phyloP scores from a whole-genome alignment of 2,888 invertebrate genomes.

The Theretra japonica region DNA sequence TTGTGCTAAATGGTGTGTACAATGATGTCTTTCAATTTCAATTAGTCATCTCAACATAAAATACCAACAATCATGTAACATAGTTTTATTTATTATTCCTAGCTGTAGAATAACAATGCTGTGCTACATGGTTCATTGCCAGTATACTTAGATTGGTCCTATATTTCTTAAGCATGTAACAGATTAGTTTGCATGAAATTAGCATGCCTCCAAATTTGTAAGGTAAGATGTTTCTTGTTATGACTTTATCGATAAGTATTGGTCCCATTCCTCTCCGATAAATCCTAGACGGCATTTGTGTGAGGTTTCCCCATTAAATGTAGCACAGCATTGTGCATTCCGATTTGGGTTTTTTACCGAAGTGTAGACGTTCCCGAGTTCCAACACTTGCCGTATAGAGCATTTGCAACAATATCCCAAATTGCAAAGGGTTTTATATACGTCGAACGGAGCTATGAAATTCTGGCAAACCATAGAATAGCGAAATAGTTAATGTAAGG shows the following conservation, averaged over 20 bases:
- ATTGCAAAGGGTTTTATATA: not conserved
- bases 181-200: conserved; percentile 51
- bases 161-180: conserved; percentile 52
- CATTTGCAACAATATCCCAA: conserved; percentile 8
- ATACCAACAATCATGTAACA: conserved; percentile 8
- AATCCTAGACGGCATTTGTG: conserved; percentile 67
- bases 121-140: conserved; percentile 67
- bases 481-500: not conserved
- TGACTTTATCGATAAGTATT: conserved; percentile 15
- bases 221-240: conserved; percentile 42
- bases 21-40: not conserved
- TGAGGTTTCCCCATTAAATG: conserved; percentile 67
- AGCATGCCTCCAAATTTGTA: conserved; percentile 45
- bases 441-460: not conserved
- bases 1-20: no score
- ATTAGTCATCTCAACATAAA: conserved; percentile 4
- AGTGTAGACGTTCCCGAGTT: conserved; percentile 24
- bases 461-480: not conserved
- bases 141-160: conserved; percentile 35
- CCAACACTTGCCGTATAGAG: conserved; percentile 23
- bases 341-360: conserved; percentile 63
- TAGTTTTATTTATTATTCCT: conserved; percentile 38
- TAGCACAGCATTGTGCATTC: conserved; percentile 84
- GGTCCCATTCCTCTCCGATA: not conserved
- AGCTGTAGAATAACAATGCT: conserved; percentile 66